These are phyloP conservation scores for Dryobates pubescens DNA, from an alignment of 2,797 vertebrate species.

Conservation along the genomic window DNA sequence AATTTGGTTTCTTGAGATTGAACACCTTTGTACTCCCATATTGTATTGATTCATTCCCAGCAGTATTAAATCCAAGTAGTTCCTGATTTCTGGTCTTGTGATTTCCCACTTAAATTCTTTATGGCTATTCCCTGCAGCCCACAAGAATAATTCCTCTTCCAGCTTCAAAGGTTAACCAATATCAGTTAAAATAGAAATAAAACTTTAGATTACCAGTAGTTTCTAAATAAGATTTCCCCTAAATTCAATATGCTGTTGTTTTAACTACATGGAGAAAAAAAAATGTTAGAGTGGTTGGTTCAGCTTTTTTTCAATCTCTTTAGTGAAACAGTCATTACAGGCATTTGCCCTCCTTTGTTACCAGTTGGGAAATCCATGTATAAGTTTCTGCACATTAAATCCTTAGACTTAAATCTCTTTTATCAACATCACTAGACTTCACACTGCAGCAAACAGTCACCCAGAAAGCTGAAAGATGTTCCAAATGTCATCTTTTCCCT, in stretches of 20 bases:
- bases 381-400: neutral
- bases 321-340: neutral
- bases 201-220: neutral
- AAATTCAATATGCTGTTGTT: neutral
- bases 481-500: rapidly evolving
- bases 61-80: neutral
- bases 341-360: neutral
- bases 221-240: neutral
- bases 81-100: neutral
- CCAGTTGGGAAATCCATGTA: neutral
- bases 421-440: neutral
- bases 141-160: neutral
- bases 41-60: neutral
- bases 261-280: neutral
- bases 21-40: neutral
- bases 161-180: neutral
- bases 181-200: neutral
- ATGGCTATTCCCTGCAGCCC: neutral
- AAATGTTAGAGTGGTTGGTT: neutral
- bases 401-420: neutral
- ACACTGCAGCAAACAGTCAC: neutral
- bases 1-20: neutral
- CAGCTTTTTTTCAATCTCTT: neutral
- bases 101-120: neutral
- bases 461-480: neutral